Conservation (phyloP, 1,140 invertebrate species). For the Copidosoma floridanum region DNA sequence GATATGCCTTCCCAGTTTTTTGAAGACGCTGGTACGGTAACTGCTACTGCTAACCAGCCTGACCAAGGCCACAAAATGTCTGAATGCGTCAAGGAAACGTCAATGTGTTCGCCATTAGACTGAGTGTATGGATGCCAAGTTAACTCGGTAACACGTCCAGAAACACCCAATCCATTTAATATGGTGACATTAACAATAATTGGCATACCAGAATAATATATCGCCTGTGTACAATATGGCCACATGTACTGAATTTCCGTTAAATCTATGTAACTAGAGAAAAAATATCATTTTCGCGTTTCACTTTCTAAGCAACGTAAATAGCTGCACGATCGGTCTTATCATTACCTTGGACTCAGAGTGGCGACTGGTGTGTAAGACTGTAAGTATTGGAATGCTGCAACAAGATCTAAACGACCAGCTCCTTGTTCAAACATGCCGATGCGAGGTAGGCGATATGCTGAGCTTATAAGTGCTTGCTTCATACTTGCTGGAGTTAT, state of each 20-base stretch:
- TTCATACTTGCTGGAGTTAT: constrained; percentile 94
- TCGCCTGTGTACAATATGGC: constrained; percentile 94
- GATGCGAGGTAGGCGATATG: constrained; percentile 76
- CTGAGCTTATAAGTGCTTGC: constrained; percentile 88
- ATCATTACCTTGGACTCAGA: constrained; percentile 62
- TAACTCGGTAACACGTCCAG: constrained; percentile 65
- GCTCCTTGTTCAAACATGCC: constrained; percentile 98
- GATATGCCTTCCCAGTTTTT: constrained; percentile 75
- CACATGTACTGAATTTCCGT: constrained; percentile 96
- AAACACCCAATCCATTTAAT: constrained; percentile 84
- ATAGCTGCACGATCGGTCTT: neutral
- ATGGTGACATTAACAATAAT: constrained; percentile 91
- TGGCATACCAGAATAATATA: constrained; percentile 85
- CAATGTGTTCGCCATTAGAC: constrained; percentile 71
- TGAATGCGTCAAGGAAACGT: constrained; percentile 77
- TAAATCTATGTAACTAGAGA: constrained; percentile 84
- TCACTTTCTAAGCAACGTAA: neutral
- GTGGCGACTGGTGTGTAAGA: constrained; percentile 48
- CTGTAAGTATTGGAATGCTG: constrained; percentile 49
- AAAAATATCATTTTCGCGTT: constrained; percentile 14
- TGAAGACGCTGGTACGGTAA: constrained; percentile 56
- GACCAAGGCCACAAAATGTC: constrained; percentile 94
- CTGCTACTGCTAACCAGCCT: constrained; percentile 82
- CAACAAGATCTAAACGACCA: constrained; percentile 86
- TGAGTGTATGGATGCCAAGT: constrained; percentile 84